Evolutionary conservation across 2,113 vertebrate genomes (phyloP), one percentile per base, ranked within the genome.

Genomic region (Galemys pyrenaicus): DNA sequence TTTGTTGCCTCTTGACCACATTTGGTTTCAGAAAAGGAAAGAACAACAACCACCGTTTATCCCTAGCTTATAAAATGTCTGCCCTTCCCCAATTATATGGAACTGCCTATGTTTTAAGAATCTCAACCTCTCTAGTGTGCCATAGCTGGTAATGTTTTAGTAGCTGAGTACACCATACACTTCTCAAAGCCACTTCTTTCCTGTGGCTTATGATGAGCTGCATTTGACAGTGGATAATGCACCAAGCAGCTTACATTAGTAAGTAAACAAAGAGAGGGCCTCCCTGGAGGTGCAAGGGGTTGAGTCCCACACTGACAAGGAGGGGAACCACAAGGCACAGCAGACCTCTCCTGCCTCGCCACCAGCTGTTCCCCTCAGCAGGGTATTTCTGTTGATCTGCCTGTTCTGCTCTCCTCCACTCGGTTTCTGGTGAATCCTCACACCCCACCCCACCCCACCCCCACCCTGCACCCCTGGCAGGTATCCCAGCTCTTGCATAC

Each of bases 231-330:
- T 49, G 24, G 54, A 68, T 64, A 91, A 9, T 46, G 19, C 5
- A 86, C 51, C 54, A 83, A 87, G 44, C 56, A 79, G 32, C 80
- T 84, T 68, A 54, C 37, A 24, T 3, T 64, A 84, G 89, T 87
- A 91, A 91, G 62, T 78, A 93, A 94, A 58, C 77, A 81, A 73
- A 83, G 30, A 56, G 20, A 82, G n/a, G n/a, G n/a, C n/a, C n/a
- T n/a, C n/a, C n/a, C n/a, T n/a, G n/a, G n/a, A n/a, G n/a, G n/a
- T n/a, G n/a, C n/a, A n/a, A n/a, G n/a, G n/a, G n/a, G n/a, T n/a
- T n/a, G n/a, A n/a, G n/a, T n/a, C n/a, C n/a, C n/a, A n/a, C n/a
- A n/a, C n/a, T n/a, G n/a, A n/a, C n/a, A n/a, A n/a, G n/a, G n/a
- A n/a, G n/a, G n/a, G n/a, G n/a, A n/a, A n/a, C n/a, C n/a, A n/a